Conservation (phyloP, 2,888 invertebrate species). For the Acleris holmiana region DNA sequence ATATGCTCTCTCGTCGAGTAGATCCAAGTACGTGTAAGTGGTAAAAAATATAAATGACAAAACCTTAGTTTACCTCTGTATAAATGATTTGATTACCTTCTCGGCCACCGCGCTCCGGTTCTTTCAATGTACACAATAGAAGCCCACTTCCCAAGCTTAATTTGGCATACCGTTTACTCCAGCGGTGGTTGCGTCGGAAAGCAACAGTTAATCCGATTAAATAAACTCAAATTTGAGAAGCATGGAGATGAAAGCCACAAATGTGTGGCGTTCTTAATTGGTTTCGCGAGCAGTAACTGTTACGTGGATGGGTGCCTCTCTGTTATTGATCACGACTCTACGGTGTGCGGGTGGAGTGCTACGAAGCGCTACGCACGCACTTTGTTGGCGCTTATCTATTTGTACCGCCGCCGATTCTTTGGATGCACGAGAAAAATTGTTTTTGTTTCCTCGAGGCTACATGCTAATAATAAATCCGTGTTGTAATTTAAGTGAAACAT, state of each 20-base stretch:
- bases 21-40: neutral
- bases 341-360: conserved; percentile 46
- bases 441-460: neutral
- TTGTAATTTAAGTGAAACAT: conserved; percentile 14
- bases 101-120: conserved; percentile 52
- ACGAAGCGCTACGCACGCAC: conserved; percentile 54
- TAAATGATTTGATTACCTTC: conserved; percentile 44
- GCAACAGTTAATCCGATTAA: conserved; percentile 70
- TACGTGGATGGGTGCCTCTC: conserved; percentile 43
- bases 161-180: conserved; percentile 79
- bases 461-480: conserved; percentile 7
- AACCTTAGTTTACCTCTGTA: conserved; percentile 10
- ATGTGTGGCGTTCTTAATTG: conserved; percentile 55
- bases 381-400: conserved; percentile 35
- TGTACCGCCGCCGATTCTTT: conserved; percentile 1
- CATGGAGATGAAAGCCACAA: conserved; percentile 56
- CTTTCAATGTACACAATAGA: conserved; percentile 68
- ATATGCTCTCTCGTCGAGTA: neutral
- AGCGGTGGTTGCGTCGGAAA: conserved; percentile 62
- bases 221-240: conserved; percentile 60
- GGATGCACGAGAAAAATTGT: neutral
- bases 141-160: conserved; percentile 78
- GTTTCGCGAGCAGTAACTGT: conserved; percentile 50
- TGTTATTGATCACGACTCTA: conserved; percentile 48
- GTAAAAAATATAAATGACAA: conserved; percentile 7